Evolutionary conservation across 2,888 invertebrate species (phyloP).

Genomic region (Heliconius sara): DNA sequence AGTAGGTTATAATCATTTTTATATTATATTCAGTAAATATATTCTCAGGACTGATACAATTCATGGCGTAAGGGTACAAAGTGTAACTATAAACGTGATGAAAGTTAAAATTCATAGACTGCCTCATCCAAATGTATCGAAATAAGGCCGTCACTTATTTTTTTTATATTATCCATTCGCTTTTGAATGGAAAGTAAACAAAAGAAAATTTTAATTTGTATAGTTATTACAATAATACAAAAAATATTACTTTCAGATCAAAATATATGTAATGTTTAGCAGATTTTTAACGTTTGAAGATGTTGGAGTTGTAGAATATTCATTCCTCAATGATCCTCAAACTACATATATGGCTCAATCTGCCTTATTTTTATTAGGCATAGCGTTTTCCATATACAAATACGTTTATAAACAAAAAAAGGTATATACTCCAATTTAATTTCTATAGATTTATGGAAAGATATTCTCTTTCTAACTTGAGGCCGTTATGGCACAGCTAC

Average conservation of each 20-base stretch:
- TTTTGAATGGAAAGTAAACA: background rate
- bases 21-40: too few relatives aligned
- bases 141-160: background rate
- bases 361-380: conserved; percentile 39
- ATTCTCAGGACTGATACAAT: too few relatives aligned
- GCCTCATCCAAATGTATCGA: too few relatives aligned
- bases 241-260: conserved; percentile 48
- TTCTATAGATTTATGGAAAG: background rate
- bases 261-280: conserved; percentile 50
- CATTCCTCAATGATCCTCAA: background rate
- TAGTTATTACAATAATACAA: background rate
- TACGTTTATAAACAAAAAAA: conserved; percentile 43
- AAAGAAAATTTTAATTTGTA: background rate
- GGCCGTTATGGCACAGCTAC: too few relatives aligned
- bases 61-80: too few relatives aligned
- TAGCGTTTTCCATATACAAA: conserved; percentile 36
- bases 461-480: too few relatives aligned
- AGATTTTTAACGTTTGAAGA: conserved; percentile 42
- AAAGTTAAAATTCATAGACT: too few relatives aligned
- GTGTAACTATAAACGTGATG: too few relatives aligned
- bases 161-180: background rate
- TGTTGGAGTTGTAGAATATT: background rate
- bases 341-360: conserved; percentile 19
- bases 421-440: conserved; percentile 34
- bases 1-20: too few relatives aligned